Base-by-base conservation (phyloP, 2,888 invertebrate genomes). In the Dicyrtomina minuta region DNA sequence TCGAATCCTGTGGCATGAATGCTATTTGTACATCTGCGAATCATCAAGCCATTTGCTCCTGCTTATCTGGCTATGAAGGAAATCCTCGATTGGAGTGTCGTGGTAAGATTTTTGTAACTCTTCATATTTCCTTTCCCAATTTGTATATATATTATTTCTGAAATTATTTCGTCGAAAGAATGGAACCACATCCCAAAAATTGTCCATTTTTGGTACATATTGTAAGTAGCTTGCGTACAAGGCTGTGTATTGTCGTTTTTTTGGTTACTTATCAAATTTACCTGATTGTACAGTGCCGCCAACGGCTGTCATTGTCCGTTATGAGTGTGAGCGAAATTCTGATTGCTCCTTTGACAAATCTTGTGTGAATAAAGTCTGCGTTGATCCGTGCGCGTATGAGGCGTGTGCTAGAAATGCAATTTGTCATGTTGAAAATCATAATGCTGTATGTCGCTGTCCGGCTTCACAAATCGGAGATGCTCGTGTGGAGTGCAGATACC, bases 381-480 rank as follows among this genome's bases (percentile, higher is more conserved):
- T 88, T 0, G 92, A 91, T 82, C 93, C 93, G 4, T 94, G 93
- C 79, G 80, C 84, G 1, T 81, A 22, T 8, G 17, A 84, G 15
- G 87, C 89, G 75, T 95, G 95, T 81, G 91, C 90, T 49, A 82
- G 84, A 55, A 89, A 90, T 61, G 90, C 93, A n/a, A 87, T 92
- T 79, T 95, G 94, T 80, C 89, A 91, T 73, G 89, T 89, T 3
- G 87, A 90, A 78, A 85, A 88, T 73, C 91, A 93, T 79, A 84
- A 86, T 79, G 86, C 93, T 0, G 83, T 89, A 46, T 95, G 94
- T 81, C 87, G 88, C 74, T 95, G 94, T 81, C 94, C 94, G 15
- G 84, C 84, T 59, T 89, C 89, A 65, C 91, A 89, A 80, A 85
- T 86, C 59, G 93, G 93, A 59, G 88, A 90, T 80, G 87, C 92